These are phyloP conservation scores for Epinotia brunnichana DNA, from an alignment of 2,888 invertebrate genomes.

Conservation along the genomic window DNA sequence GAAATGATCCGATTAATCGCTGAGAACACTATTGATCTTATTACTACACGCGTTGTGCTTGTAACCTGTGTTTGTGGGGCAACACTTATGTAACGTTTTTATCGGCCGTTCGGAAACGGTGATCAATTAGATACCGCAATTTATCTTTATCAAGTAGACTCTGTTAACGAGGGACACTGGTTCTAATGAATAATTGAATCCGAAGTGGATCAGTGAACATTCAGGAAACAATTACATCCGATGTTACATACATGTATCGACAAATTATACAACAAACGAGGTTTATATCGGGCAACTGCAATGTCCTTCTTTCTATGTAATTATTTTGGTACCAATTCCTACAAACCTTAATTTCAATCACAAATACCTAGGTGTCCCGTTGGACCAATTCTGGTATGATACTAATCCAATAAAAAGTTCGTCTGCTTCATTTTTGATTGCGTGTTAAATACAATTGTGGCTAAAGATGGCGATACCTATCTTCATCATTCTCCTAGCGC, in stretches of 20 bases:
- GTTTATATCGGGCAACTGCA: not conserved
- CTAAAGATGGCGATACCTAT: too few species aligned
- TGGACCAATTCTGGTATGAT: too few species aligned
- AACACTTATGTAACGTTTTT: constrained; percentile 36
- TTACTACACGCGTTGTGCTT: constrained; percentile 30
- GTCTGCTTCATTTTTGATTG: too few species aligned
- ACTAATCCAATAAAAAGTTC: too few species aligned
- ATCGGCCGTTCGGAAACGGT: constrained; percentile 19
- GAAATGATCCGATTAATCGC: constrained; percentile 42
- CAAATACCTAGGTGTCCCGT: too few species aligned
- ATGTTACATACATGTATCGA: constrained; percentile 3
- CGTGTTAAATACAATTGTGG: too few species aligned
- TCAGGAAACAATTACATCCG: constrained; percentile 4
- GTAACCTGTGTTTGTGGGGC: constrained; percentile 29
- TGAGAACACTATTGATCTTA: constrained; percentile 42
- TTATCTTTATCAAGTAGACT: constrained; percentile 9
- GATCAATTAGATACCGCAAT: constrained; percentile 31
- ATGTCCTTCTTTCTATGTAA: not conserved
- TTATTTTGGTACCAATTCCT: not conserved
- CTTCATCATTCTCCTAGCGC: too few species aligned
- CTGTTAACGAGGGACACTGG: not conserved
- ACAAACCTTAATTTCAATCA: not conserved
- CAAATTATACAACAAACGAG: not conserved
- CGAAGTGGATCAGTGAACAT: constrained; percentile 26
- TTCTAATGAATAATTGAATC: constrained; percentile 6